Base-by-base conservation (phyloP, 2,113 vertebrate genomes). In the Butorides virescens region DNA sequence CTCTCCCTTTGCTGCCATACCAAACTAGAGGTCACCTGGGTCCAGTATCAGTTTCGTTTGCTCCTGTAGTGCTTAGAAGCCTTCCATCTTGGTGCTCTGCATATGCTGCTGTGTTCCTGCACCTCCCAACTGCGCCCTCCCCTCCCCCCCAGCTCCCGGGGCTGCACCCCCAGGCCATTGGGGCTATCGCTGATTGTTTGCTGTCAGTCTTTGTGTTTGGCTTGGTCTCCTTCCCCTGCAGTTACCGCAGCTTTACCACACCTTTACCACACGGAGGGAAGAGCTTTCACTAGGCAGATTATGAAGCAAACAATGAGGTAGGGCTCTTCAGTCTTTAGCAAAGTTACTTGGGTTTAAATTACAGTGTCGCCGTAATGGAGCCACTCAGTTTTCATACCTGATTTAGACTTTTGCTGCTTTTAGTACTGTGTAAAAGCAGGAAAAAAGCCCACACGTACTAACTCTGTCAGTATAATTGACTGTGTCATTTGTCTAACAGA, bases 141-240 rank as follows among this genome's bases (percentile, higher is more conserved):
- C 37, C 37, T n/a, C 34, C 11, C 37, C 44, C 63, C 32, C n/a
- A 77, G 32, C 49, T 30, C 0, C 1, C 27, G 46, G 36, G 36
- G 17, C 32, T 80, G 58, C 22, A 19, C 5, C 32, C 30, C 6
- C 1, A 6, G 3, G 49, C n/a, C 11, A 15, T 34, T 6, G 37
- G 42, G 52, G 72, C 50, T 61, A 0, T 34, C 0, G 3, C 42
- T 18, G 10, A 19, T 55, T 10, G 12, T 65, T 25, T 42, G 55
- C 61, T 71, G 18, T 37, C 70, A 19, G 5, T 27, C 42, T 52
- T 23, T 50, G 14, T 11, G 13, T 53, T 53, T 9, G 29, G 12
- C 49, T 63, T 27, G 20, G 55, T 56, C 26, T 70, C 15, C 39
- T 86, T 70, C 26, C 30, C 23, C 46, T 17, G n/a, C 32, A 39